Base-by-base conservation (phyloP, 1,140 invertebrate genomes). In the Notospermus geniculatus region DNA sequence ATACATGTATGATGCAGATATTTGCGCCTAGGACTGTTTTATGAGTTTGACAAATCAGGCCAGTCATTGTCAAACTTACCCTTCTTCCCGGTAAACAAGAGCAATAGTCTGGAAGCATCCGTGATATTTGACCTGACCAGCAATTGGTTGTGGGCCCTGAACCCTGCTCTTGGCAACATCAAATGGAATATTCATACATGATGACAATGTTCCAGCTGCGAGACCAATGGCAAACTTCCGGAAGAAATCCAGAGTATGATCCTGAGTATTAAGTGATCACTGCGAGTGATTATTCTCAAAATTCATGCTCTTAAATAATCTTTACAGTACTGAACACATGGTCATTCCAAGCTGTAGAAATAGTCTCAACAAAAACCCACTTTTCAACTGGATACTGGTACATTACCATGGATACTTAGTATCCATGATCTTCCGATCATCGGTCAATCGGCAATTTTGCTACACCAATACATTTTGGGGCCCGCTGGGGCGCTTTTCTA, bases 121-220 rank as follows among this genome's bases (percentile, higher is more conserved):
- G 56, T 83, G 86, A 70, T 96, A 96, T 71, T 92, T 91, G 36
- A 91, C 86, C 60, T 85, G 56, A 2, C 86, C 87, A 1, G 84
- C 75, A 9, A 86, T 81, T 1, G 91, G 91, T 80, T 95, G 92
- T 4, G 92, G 91, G 0, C 92, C 82, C 67, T 96, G 94, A 67
- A 97, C 96, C 60, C 94, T 84, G 72, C 91, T 94, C 81, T 97
- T 97, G 9, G 92, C 94, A 4, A 97, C 94, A 80, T 97, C 94
- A 82, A 95, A 96, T 29, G 93, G 93, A 83, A 96, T 96, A 77
- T 97, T 97, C 25, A 92, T 82, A 72, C 88, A 87, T 0, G 91
- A 95, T 23, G 88, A 91, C 19, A 95, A 72, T 0, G 88, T 89
- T 11, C 93, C 93, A 23, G 92, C 90, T 23, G 84, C 82, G 72